Conservation (phyloP, 2,888 invertebrate species). For the Troides helena region DNA sequence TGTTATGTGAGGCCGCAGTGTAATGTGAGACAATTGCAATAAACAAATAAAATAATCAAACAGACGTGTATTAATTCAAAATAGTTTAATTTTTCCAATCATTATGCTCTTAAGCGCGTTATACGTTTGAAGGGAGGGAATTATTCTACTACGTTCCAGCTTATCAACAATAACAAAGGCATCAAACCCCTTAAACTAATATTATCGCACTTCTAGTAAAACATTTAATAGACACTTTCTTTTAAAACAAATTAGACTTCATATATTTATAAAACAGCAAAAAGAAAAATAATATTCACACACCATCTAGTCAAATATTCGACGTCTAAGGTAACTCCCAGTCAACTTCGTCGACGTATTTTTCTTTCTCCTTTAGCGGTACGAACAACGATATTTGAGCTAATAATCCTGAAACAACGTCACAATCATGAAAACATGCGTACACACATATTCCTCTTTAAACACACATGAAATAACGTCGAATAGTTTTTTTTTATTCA, state of each 20-base stretch:
- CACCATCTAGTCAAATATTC: background rate
- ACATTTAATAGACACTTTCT: background rate
- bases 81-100: background rate
- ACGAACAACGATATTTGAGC: slow-evolving; percentile 66
- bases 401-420: slow-evolving; percentile 65
- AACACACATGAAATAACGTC: too few relatives aligned
- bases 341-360: slow-evolving; percentile 82
- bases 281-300: slow-evolving; percentile 2
- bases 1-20: background rate
- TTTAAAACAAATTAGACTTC: slow-evolving; percentile 4
- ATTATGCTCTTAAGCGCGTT: background rate
- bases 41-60: too few relatives aligned
- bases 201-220: background rate
- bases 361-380: slow-evolving; percentile 75
- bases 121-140: background rate
- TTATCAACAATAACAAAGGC: background rate
- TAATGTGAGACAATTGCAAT: slow-evolving; percentile 1
- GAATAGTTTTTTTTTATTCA: too few relatives aligned
- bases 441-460: too few relatives aligned
- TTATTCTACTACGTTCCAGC: background rate
- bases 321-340: slow-evolving; percentile 81
- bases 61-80: background rate
- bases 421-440: background rate
- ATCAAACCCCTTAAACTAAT: too few relatives aligned
- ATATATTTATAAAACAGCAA: slow-evolving; percentile 4